Evolutionary conservation across 2,113 vertebrate genomes (phyloP).

Genomic region (Clupea harengus): DNA sequence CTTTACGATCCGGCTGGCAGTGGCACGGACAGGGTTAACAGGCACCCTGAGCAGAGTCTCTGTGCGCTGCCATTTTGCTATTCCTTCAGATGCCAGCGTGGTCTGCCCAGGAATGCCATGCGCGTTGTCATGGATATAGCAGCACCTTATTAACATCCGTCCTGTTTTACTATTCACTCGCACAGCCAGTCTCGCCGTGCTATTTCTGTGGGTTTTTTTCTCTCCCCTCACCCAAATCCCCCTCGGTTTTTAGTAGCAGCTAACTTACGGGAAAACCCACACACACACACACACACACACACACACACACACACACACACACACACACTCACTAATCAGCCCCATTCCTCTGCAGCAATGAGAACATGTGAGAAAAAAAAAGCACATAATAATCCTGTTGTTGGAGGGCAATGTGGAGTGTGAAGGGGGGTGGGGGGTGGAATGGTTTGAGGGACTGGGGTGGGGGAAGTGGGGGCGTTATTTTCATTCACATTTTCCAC

Average conservation of each 20-base stretch:
- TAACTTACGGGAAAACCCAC: conserved; percentile 22
- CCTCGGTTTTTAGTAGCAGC: conserved; percentile 6
- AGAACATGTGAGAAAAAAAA: conserved; percentile 57
- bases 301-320: conserved; percentile 36
- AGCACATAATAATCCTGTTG: conserved; percentile 30
- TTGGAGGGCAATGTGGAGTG: neutral
- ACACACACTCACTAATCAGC: conserved; percentile 18
- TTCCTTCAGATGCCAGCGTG: conserved; percentile 61
- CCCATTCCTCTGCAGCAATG: conserved; percentile 43
- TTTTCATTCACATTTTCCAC: conserved; percentile 75
- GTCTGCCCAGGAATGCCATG: conserved; percentile 52
- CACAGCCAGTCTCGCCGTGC: conserved; percentile 10
- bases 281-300: conserved; percentile 28
- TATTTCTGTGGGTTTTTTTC: neutral
- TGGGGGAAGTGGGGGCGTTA: conserved; percentile 33
- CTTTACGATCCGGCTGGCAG: neutral
- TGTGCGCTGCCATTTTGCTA: conserved; percentile 62
- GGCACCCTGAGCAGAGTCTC: conserved; percentile 25
- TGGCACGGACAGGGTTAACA: conserved; percentile 33
- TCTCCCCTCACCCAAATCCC: neutral
- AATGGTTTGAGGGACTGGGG: neutral
- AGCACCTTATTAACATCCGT: conserved; percentile 63
- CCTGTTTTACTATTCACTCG: conserved; percentile 21
- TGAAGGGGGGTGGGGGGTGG: conserved; percentile 18
- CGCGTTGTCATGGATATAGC: conserved; percentile 69